phyloP scores from a whole-genome alignment of 2,797 vertebrate species.

The Oreochromis mossambicus region DNA sequence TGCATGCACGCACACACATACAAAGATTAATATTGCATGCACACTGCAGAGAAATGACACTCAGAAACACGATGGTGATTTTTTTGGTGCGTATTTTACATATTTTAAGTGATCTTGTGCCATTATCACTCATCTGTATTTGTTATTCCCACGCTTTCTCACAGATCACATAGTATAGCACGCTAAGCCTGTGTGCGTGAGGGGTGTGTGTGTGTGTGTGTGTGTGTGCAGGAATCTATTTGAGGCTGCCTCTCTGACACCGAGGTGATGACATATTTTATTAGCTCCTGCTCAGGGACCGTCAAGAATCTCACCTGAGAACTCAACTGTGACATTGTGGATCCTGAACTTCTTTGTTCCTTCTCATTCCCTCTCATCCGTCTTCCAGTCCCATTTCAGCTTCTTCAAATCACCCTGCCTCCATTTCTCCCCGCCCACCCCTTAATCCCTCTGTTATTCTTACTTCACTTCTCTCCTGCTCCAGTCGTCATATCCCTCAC shows the following conservation, averaged over 20 bases:
- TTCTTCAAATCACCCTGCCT: slow-evolving; percentile 18
- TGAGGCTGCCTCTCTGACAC: slow-evolving; percentile 37
- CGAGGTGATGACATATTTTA: slow-evolving; percentile 50
- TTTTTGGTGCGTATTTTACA: neutral
- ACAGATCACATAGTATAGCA: neutral
- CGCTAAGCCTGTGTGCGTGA: neutral
- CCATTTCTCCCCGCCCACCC: neutral
- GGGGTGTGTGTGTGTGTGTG: neutral
- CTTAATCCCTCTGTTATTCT: slow-evolving; percentile 53
- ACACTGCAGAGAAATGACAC: neutral
- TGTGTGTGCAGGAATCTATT: slow-evolving; percentile 25
- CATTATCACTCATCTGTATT: neutral
- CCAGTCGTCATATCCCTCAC: neutral
- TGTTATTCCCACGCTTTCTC: slow-evolving; percentile 1
- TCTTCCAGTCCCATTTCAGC: slow-evolving; percentile 27
- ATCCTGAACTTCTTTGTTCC: slow-evolving; percentile 33
- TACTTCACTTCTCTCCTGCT: slow-evolving; percentile 7
- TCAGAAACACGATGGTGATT: neutral
- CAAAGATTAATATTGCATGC: neutral
- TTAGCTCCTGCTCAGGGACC: slow-evolving; percentile 32
- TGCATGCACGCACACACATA: neutral
- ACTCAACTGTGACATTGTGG: slow-evolving; percentile 41
- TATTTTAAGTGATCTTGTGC: slow-evolving; percentile 13
- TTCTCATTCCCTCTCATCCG: slow-evolving; percentile 25
- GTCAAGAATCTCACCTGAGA: slow-evolving; percentile 40